A percentile compares a stretch with the other conserved stretches of the same genome.
Conservation (phyloP, 2,888 invertebrate genomes). For the Dryocosmus kuriphilus region DNA sequence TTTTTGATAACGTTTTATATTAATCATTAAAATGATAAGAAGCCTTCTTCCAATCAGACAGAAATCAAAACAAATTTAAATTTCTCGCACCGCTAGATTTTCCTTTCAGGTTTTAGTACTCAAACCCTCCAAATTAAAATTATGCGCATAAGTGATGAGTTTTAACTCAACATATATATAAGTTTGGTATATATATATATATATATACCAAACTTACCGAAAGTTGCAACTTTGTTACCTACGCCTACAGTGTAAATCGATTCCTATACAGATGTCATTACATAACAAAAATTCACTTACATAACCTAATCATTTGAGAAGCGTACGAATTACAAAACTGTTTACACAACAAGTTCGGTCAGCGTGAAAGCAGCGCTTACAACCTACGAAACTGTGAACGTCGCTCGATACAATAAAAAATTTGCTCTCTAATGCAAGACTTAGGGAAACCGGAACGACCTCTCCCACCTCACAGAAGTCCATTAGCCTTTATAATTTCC, state of each 20-base stretch:
- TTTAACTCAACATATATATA: too few species aligned
- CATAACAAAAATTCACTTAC: not conserved
- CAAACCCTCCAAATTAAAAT: too few species aligned
- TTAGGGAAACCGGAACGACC: constrained; percentile 52
- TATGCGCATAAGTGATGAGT: too few species aligned
- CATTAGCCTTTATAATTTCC: not conserved
- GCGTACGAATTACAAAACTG: constrained; percentile 46
- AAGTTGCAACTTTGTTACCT: not conserved
- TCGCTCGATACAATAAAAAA: constrained; percentile 55
- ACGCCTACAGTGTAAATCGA: not conserved
- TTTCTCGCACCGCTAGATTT: too few species aligned
- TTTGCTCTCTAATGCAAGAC: constrained; percentile 61
- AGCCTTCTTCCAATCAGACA: too few species aligned
- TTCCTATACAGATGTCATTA: not conserved
- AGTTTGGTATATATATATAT: too few species aligned
- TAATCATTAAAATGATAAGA: too few species aligned
- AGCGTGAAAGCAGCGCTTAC: constrained; percentile 52
- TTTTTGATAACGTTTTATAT: too few species aligned
- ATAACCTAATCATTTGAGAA: constrained; percentile 43
- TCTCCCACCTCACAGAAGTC: constrained; percentile 41
- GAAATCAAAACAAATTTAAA: too few species aligned
- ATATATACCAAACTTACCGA: not conserved
- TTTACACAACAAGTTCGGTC: constrained; percentile 42
- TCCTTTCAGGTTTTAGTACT: too few species aligned
- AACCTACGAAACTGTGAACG: constrained; percentile 47